These are phyloP conservation scores for Turdus rufiventris DNA, from an alignment of 2,113 vertebrate species.

Conservation along the genomic window DNA sequence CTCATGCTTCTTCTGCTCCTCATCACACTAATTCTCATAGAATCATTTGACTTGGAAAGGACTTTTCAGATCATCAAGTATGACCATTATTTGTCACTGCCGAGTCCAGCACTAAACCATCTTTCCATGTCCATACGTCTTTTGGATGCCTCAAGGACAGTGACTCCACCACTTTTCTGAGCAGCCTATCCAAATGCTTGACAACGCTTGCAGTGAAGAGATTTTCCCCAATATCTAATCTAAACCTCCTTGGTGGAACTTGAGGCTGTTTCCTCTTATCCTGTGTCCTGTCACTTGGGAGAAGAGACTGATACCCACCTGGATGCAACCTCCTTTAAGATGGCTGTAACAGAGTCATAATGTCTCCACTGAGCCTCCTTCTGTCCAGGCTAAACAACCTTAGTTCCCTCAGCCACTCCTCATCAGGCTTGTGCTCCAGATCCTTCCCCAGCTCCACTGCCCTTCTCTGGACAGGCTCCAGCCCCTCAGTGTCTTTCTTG, in stretches of 20 bases:
- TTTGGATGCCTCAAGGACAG: background rate
- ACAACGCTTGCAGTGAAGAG: background rate
- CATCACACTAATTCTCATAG: background rate
- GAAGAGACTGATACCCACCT: background rate
- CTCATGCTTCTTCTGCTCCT: background rate
- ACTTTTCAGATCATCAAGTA: background rate
- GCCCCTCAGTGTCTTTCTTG: background rate
- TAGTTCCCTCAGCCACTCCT: background rate
- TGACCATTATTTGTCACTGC: background rate
- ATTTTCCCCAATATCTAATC: background rate
- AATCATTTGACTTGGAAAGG: background rate
- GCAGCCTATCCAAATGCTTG: background rate
- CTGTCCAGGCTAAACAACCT: background rate
- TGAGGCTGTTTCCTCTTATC: background rate
- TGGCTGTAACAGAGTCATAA: background rate
- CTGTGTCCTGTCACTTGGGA: background rate
- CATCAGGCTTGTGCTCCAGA: background rate
- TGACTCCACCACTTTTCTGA: background rate
- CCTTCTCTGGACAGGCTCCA: fast-evolving
- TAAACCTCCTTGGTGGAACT: background rate
- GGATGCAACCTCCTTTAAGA: background rate
- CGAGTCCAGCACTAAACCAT: background rate
- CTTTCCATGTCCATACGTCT: background rate
- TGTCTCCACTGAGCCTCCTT: background rate
- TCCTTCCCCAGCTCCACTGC: fast-evolving